phyloP scores from a whole-genome alignment of 1,140 invertebrate species.

The Amyelois transitella region DNA sequence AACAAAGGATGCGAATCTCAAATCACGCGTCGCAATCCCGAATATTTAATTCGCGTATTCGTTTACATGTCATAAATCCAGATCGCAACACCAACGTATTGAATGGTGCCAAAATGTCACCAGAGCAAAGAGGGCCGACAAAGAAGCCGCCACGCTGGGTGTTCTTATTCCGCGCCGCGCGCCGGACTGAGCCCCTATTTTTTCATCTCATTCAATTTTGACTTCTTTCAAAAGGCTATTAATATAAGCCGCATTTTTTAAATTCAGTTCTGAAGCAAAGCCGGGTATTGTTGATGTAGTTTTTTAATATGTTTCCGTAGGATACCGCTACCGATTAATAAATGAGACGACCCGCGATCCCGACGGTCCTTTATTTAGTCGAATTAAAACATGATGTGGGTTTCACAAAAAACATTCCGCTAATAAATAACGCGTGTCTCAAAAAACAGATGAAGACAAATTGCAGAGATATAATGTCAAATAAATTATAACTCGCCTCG shows the following conservation, averaged over 20 bases:
- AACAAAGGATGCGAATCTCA: constrained; percentile 12
- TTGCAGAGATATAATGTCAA: constrained; percentile 41
- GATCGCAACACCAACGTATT: constrained; percentile 69
- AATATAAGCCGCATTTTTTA: constrained; percentile 72
- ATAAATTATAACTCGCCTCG: constrained; percentile 40
- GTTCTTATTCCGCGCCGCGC: constrained; percentile 57
- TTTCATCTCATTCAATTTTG: constrained; percentile 73
- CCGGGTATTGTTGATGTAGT: constrained; percentile 55
- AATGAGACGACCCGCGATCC: constrained; percentile 46
- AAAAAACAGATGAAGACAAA: constrained; percentile 64
- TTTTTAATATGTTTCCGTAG: constrained; percentile 72
- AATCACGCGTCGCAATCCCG: constrained; percentile 16
- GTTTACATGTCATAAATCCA: constrained; percentile 68
- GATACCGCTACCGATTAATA: constrained; percentile 70
- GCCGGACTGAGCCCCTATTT: constrained; percentile 58
- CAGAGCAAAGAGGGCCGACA: constrained; percentile 64
- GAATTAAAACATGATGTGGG: constrained; percentile 66
- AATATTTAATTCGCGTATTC: constrained; percentile 38
- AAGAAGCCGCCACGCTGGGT: constrained; percentile 67
- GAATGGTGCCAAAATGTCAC: constrained; percentile 74
- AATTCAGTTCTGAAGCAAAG: constrained; percentile 61
- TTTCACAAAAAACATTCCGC: constrained; percentile 48
- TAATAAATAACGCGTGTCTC: constrained; percentile 61
- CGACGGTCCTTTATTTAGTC: constrained; percentile 55
- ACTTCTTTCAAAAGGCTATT: constrained; percentile 73